Evolutionary conservation across 2,888 invertebrate species (phyloP), one percentile per base, ranked within the genome.

Genomic region (Aporophyla lueneburgensis): DNA sequence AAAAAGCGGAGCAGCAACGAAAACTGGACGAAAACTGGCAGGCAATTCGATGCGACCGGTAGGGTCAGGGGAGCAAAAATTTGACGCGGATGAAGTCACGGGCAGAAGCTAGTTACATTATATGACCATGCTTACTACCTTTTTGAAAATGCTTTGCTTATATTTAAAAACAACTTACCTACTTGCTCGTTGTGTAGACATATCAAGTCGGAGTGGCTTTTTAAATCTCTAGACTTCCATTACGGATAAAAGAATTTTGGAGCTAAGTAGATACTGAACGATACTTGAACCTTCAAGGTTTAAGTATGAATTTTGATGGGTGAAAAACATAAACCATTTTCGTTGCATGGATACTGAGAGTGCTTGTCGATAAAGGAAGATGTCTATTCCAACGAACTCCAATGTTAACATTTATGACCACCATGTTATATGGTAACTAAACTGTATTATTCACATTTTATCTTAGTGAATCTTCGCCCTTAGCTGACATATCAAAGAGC

Each of bases 401-500:
- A 61, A 43, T 16, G 10, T 19, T n/a, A 16, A 27, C 27, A 27
- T n/a, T 46, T 33, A n/a, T 19, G 19, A 49, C n/a, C 14, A 3
- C 19, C 19, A 14, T 49, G 10, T 19, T n/a, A 2, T 33, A 33
- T 33, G 33, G 33, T 2, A 33, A 33, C 2, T 33, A 7, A 21
- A 54, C 10, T 46, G n/a, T 16, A 5, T 16, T 10, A 59, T 65
- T 58, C n/a, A 6, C 16, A 71, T 63, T 56, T 71, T 65, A 49
- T 71, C 10, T 7, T 1, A 56, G 12, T 33, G 24, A 33, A 46
- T 27, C 24, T 63, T 76, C 3, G 9, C 21, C 49, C n/a, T 46
- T 33, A 51, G 21, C 16, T 56, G 66, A 62, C 6, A 54, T 65
- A 54, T 69, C 68, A 81, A n/a, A 67, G 27, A 54, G 9, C 49